phyloP scores from a whole-genome alignment of 2,797 vertebrate species.

The Ambastaia sidthimunki region DNA sequence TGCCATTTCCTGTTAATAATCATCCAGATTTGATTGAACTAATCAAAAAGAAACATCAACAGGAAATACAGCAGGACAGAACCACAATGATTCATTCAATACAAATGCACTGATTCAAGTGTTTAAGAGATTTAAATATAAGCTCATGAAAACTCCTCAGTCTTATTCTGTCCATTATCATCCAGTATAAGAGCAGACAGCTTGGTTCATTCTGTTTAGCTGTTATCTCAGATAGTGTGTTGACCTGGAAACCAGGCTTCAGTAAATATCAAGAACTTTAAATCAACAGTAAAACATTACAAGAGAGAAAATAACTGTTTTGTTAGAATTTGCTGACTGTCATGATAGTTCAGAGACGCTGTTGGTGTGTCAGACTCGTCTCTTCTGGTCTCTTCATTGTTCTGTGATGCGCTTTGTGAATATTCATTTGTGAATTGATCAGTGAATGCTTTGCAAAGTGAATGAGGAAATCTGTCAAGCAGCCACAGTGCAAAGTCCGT shows the following conservation, averaged over 20 bases:
- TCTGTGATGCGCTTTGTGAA: conserved; percentile 52
- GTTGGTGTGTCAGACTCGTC: conserved; percentile 41
- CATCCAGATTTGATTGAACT: conserved; percentile 81
- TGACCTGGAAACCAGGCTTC: conserved; percentile 27
- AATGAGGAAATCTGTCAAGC: conserved; percentile 49
- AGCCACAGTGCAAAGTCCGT: conserved; percentile 38
- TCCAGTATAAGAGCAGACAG: conserved; percentile 31
- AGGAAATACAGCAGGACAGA: conserved; percentile 58
- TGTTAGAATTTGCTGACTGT: conserved; percentile 18
- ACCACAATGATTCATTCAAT: conserved; percentile 59
- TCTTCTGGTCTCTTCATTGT: conserved; percentile 46
- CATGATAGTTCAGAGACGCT: conserved; percentile 41
- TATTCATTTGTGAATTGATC: conserved; percentile 49
- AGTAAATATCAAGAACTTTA: conserved; percentile 23
- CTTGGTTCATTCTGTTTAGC: conserved; percentile 39
- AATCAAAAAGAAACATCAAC: conserved; percentile 82
- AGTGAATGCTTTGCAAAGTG: conserved; percentile 50
- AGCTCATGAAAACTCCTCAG: conserved; percentile 41
- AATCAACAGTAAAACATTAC: conserved; percentile 29
- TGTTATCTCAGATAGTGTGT: conserved; percentile 21
- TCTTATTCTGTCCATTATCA: conserved; percentile 39
- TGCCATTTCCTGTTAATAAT: conserved; percentile 61
- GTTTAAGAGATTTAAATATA: conserved; percentile 64
- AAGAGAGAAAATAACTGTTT: conserved; percentile 21
- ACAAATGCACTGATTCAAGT: conserved; percentile 62